Base-by-base conservation (phyloP, 2,113 vertebrate genomes). In the Girardinichthys multiradiatus region DNA sequence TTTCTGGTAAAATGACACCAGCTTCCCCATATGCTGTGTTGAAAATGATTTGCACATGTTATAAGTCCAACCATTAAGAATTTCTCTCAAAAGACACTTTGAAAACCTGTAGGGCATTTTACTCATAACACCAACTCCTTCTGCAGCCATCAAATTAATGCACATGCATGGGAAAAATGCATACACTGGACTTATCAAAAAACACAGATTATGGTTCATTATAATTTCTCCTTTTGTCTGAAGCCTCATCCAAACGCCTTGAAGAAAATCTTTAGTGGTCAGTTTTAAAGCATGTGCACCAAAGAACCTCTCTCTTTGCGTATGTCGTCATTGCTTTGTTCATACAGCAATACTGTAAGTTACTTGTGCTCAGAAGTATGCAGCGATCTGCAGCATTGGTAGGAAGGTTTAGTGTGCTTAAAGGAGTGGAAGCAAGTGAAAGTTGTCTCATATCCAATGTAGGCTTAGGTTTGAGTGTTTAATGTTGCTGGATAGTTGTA, bases 251-350 rank as follows among this genome's bases (percentile, higher is more conserved):
- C 42, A 19, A 45, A 19, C 42, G 6, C 42, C 14, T 45, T 17
- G 5, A 45, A n/a, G 4, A 45, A 5, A 45, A 45, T 45, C 42
- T 45, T 45, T 17, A 45, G 42, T 45, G 42, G 42, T 45, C 42
- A 45, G 42, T 45, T 88, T 78, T 67, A 78, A 72, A 77, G 58
- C 65, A 64, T 72, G 54, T 68, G 78, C 88, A 92, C 88, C 90
- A 93, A 94, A 93, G 87, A 92, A 76, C 59, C 57, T 63, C 79
- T 78, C 74, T 81, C 19, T 85, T 74, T 85, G 39, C 82, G 60
- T 79, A 45, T 64, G 21, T 82, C 24, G 59, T 75, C 66, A 4
- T 28, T 65, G 26, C 81, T 28, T 57, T 77, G 69, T 69, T 84
- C 69, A 65, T 17, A 67, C 70, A 70, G 85, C 87, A 93, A 84